Percentiles rank a stretch among this genome's conserved stretches.
phyloP scores from a whole-genome alignment of 2,888 invertebrate genomes.

The Oscheius myriophilus region DNA sequence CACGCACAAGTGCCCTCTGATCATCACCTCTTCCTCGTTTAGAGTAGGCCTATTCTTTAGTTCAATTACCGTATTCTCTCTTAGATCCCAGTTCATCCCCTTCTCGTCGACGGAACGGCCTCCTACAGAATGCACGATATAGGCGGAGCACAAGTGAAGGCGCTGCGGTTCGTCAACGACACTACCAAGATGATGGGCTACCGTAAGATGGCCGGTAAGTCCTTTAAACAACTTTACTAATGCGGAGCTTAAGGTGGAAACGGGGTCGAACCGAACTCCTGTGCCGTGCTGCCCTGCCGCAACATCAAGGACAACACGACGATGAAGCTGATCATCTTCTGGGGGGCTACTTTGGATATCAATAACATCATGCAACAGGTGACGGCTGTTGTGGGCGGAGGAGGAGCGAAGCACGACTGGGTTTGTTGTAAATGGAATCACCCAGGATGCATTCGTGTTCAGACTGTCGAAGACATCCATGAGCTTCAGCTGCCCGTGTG shows the following conservation, averaged over 20 bases:
- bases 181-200: constrained; percentile 5
- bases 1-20: constrained; percentile 11
- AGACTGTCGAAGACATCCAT: background rate
- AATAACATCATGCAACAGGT: constrained; percentile 13
- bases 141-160: background rate
- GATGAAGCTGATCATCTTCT: constrained; percentile 18
- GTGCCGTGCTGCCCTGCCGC: constrained; percentile 9
- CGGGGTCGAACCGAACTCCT: background rate
- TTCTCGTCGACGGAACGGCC: constrained; percentile 9
- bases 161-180: constrained; percentile 14
- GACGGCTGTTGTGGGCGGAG: constrained; percentile 8
- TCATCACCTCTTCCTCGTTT: constrained; percentile 3
- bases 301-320: constrained; percentile 8
- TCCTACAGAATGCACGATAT: background rate
- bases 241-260: too few relatives aligned
- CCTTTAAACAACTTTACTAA: too few relatives aligned
- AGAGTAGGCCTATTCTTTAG: background rate
- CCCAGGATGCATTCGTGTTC: background rate
- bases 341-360: background rate
- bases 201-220: constrained; percentile 1
- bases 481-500: constrained; percentile 21
- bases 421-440: too few relatives aligned
- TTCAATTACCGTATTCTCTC: background rate
- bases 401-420: background rate
- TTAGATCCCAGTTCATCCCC: constrained; percentile 18